Percentiles rank a stretch among this genome's conserved stretches.
Conservation (phyloP, 2,888 invertebrate genomes). For the Epirrita christyi region DNA sequence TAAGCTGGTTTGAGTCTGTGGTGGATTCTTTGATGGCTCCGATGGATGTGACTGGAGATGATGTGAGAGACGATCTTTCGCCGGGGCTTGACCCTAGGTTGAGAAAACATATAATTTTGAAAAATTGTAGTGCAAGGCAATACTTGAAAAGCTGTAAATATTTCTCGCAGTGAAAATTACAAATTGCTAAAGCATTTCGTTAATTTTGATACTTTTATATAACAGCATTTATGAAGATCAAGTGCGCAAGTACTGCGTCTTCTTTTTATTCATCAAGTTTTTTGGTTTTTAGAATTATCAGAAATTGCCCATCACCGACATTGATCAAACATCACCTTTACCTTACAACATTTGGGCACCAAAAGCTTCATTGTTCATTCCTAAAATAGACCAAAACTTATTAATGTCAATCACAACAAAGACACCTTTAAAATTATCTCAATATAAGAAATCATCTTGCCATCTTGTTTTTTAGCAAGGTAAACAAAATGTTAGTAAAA, state of each 20-base stretch:
- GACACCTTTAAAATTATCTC: too few species aligned
- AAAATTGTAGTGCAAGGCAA: neutral
- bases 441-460: too few species aligned
- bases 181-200: neutral
- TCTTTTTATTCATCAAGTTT: slow-evolving; percentile 11
- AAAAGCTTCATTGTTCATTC: slow-evolving; percentile 58
- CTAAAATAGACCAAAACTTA: slow-evolving; percentile 61
- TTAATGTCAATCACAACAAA: slow-evolving; percentile 13
- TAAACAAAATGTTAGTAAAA: slow-evolving; percentile 14
- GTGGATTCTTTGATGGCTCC: slow-evolving; percentile 62
- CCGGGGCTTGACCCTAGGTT: slow-evolving; percentile 76
- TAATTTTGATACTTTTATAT: too few species aligned
- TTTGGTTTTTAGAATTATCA: neutral
- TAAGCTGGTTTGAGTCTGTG: slow-evolving; percentile 66
- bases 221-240: too few species aligned
- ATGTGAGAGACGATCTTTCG: slow-evolving; percentile 70
- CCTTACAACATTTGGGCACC: slow-evolving; percentile 61
- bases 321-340: slow-evolving; percentile 46
- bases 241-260: too few species aligned
- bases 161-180: too few species aligned
- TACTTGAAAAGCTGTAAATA: neutral
- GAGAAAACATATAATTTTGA: slow-evolving; percentile 33
- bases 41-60: slow-evolving; percentile 71
- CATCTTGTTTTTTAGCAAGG: too few species aligned
- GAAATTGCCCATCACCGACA: slow-evolving; percentile 32